Base-by-base conservation (phyloP, 2,113 vertebrate genomes). In the Rhabdornis inornatus region DNA sequence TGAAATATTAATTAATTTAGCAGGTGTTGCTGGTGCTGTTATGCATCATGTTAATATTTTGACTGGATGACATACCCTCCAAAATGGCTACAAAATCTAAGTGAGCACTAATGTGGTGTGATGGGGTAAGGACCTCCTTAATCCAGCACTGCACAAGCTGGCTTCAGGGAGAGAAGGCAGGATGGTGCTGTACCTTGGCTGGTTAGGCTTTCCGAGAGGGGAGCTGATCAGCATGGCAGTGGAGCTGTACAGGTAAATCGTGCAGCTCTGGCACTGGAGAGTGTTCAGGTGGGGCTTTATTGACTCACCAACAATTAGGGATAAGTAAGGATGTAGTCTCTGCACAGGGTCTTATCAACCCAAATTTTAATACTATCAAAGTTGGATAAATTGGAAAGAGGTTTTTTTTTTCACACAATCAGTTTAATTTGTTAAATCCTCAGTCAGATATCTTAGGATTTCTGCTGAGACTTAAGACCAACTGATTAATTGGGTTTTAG, bases 251-350 rank as follows among this genome's bases (percentile, higher is more conserved):
- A 63, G 21, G 27, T 19, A 13, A 1, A 0, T 42, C 15, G 0
- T 39, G 24, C 13, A 57, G 0, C 13, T 53, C 31, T 4, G 7
- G 10, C 15, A 7, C 9, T 14, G 18, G 13, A 28, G 18, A 3
- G 2, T 0, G 1, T 53, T 60, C 1, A 2, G 10, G 16, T n/a
- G 72, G 42, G 15, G 7, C 18, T 4, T 52, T 56, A 28, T 31
- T 3, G 13, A 15, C 14, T 56, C 30, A 11, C 30, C 22, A 52
- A 11, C n/a, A 77, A 8, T 44, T 16, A 44, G 11, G 7, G 15
- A 11, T 52, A 33, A 33, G 10, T 24, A 52, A 35, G 21, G 45
- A 42, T 39, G 35, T 15, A 16, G 33, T 44, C 64, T 65, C 44
- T 69, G 45, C 35, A 56, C 4, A 4, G 25, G 27, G 24, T 25